A percentile compares a stretch with the other conserved stretches of the same genome.
phyloP scores from a whole-genome alignment of 1,140 invertebrate species.

The Bombus waltoni region DNA sequence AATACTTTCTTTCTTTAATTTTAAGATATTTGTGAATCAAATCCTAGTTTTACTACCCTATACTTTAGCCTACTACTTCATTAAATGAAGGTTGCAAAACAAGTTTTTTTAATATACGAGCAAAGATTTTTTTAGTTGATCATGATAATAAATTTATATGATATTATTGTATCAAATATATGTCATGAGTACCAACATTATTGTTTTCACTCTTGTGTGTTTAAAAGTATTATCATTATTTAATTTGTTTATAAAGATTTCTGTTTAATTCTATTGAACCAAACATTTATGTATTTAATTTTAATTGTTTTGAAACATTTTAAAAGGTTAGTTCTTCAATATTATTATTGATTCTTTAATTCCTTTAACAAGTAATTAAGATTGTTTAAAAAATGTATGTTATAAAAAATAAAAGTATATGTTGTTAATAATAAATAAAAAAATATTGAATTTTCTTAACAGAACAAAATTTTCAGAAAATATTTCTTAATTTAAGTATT shows the following conservation, averaged over 20 bases:
- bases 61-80: conserved; percentile 51
- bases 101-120: conserved; percentile 26
- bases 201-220: conserved; percentile 3
- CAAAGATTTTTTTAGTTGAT: conserved; percentile 20
- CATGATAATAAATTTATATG: conserved; percentile 24
- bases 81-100: conserved; percentile 54
- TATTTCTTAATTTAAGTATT: neutral
- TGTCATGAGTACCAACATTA: neutral
- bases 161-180: conserved; percentile 14
- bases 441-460: neutral
- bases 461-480: conserved; percentile 2
- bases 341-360: neutral
- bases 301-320: neutral
- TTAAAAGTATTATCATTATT: neutral
- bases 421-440: neutral
- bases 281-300: neutral
- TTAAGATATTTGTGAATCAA: conserved; percentile 64
- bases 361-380: conserved; percentile 11
- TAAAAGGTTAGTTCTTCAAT: conserved; percentile 16
- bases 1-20: conserved; percentile 73
- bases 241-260: neutral
- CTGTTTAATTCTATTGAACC: conserved; percentile 4
- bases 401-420: conserved; percentile 3
- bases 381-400: neutral
- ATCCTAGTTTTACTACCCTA: conserved; percentile 58